phyloP scores from a whole-genome alignment of 2,113 vertebrate genomes.

The Oncorhynchus nerka region DNA sequence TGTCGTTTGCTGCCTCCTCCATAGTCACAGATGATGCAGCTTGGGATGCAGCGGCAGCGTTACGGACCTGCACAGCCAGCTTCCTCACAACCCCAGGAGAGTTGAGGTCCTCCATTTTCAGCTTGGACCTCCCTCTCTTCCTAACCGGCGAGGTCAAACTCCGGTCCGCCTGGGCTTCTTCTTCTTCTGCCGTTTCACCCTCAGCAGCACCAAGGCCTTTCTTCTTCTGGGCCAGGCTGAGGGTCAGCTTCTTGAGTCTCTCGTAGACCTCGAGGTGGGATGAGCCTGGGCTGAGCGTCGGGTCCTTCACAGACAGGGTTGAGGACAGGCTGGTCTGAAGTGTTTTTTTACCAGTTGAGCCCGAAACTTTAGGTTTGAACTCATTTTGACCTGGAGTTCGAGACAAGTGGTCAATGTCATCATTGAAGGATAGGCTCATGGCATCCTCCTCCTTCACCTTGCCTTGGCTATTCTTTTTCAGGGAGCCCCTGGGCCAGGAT shows the following conservation, averaged over 20 bases:
- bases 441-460: slow-evolving; percentile 33
- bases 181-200: slow-evolving; percentile 11
- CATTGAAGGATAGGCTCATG: slow-evolving; percentile 15
- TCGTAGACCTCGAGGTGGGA: slow-evolving; percentile 84
- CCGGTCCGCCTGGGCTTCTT: not conserved
- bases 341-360: too few species aligned
- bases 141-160: slow-evolving; percentile 29
- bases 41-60: not conserved
- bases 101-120: slow-evolving; percentile 75
- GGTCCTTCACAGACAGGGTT: slow-evolving; percentile 24
- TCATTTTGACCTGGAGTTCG: too few species aligned
- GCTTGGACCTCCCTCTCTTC: slow-evolving; percentile 62
- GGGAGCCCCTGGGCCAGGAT: slow-evolving; percentile 55
- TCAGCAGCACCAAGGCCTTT: slow-evolving; percentile 24
- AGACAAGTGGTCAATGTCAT: not conserved
- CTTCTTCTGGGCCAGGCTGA: slow-evolving; percentile 66
- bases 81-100: slow-evolving; percentile 76
- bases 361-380: too few species aligned
- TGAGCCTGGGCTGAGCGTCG: slow-evolving; percentile 66
- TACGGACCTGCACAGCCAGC: slow-evolving; percentile 59
- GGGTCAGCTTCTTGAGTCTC: slow-evolving; percentile 77
- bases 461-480: slow-evolving; percentile 55
- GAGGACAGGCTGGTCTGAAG: too few species aligned
- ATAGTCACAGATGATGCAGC: not conserved
- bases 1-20: slow-evolving; percentile 4